Evolutionary conservation across 2,113 vertebrate species (phyloP), one percentile per base, ranked within the genome.

Genomic region (Phrynocephalus versicolor): DNA sequence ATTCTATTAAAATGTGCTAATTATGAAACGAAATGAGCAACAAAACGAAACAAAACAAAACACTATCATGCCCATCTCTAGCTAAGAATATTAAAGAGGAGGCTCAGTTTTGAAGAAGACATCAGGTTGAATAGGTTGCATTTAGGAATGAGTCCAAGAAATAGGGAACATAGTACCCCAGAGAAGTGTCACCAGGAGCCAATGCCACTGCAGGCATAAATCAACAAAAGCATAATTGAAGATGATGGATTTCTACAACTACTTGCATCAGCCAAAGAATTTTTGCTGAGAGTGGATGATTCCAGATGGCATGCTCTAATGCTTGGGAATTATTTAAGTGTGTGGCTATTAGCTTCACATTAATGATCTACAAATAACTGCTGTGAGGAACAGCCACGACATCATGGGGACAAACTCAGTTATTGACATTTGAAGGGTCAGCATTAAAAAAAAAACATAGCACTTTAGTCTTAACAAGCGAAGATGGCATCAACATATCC

Each of bases 291-390:
- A 8, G 0, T 16, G 6, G 3, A 0, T 6, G 64, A 15, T 62
- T 18, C 90, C 93, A 94, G 94, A 88, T 94, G 93, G 90, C 79
- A 30, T 83, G 93, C 89, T 89, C 87, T 86, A 93, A 51, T 94
- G 91, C 81, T 10, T 39, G 51, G 85, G 89, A 91, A 89, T 93
- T 91, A 88, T 90, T 94, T 84, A 89, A 81, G 90, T 91, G 76
- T 3, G 73, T 82, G 88, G 86, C 85, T 89, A 73, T 91, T 93
- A 89, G 80, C 73, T 37, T 58, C 13, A 25, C 35, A 9, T 90
- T 92, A 93, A 92, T 87, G 91, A 93, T 91, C 90, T 93, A 89
- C 86, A 93, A 86, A 92, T 83, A 88, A 82, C 76, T 89, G 88
- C 92, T 91, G 73, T 79, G 92, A 88, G 88, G 89, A 90, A 79